Evolutionary conservation across 2,888 invertebrate genomes (phyloP).

Genomic region (Achlya flavicornis): DNA sequence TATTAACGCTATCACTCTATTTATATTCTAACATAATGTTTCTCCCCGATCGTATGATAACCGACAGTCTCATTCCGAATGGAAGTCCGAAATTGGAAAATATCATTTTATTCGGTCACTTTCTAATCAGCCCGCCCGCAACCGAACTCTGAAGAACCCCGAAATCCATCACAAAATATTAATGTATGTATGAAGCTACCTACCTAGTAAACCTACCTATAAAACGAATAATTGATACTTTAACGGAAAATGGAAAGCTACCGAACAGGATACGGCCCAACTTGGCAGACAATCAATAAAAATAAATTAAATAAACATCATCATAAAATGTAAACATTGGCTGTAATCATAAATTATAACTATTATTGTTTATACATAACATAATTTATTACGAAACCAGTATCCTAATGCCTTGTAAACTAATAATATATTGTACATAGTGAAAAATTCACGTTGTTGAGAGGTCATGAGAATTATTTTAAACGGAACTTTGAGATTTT

Average conservation of each 20-base stretch:
- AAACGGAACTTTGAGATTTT: constrained; percentile 37
- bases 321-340: constrained; percentile 39
- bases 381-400: constrained; percentile 37
- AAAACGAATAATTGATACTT: constrained; percentile 9
- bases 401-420: constrained; percentile 26
- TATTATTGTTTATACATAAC: constrained; percentile 36
- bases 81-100: too few relatives aligned
- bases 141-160: too few relatives aligned
- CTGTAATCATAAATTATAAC: constrained; percentile 35
- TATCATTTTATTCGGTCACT: too few relatives aligned
- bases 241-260: constrained; percentile 11
- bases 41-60: too few relatives aligned
- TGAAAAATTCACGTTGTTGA: not conserved
- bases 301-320: constrained; percentile 32
- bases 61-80: too few relatives aligned
- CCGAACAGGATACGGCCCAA: constrained; percentile 17
- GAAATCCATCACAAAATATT: too few relatives aligned
- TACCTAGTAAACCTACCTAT: not conserved
- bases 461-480: constrained; percentile 35
- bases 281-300: constrained; percentile 24
- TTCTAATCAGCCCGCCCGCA: too few relatives aligned
- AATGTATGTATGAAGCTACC: too few relatives aligned
- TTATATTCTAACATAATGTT: too few relatives aligned
- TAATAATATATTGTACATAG: constrained; percentile 6
- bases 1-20: too few relatives aligned